These are phyloP conservation scores for Drosophila mauritiana DNA, from an alignment of 1,140 invertebrate genomes.

Conservation along the genomic window DNA sequence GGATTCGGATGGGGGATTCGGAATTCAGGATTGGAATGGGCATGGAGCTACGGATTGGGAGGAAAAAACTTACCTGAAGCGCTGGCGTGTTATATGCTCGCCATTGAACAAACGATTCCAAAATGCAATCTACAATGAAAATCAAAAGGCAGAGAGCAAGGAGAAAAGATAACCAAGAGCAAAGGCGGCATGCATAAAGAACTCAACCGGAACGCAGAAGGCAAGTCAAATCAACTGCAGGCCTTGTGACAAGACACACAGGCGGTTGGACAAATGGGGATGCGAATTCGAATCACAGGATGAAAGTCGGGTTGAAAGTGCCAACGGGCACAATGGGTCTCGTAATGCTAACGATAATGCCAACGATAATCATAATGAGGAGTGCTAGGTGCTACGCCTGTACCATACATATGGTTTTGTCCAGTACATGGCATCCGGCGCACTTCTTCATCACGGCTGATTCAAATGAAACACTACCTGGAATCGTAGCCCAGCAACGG, in stretches of 20 bases:
- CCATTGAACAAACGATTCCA: slow-evolving; percentile 84
- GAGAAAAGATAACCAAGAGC: slow-evolving; percentile 20
- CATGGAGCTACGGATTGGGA: background rate
- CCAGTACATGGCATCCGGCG: slow-evolving; percentile 12
- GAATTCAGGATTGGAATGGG: background rate
- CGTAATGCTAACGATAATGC: slow-evolving; percentile 40
- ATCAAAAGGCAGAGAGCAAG: slow-evolving; percentile 45
- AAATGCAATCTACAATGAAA: slow-evolving; percentile 79
- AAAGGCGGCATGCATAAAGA: slow-evolving; percentile 55
- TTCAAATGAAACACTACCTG: slow-evolving; percentile 80
- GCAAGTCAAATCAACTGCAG: slow-evolving; percentile 72
- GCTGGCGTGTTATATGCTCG: slow-evolving; percentile 73
- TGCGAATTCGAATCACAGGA: slow-evolving; percentile 9
- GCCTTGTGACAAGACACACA: slow-evolving; percentile 32
- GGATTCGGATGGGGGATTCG: background rate
- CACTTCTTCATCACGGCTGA: slow-evolving; percentile 23
- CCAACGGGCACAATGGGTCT: slow-evolving; percentile 29
- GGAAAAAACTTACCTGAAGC: slow-evolving; percentile 72
- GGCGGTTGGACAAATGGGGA: background rate
- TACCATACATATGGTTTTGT: background rate
- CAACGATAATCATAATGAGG: slow-evolving; percentile 79
- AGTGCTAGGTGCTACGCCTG: slow-evolving; percentile 43
- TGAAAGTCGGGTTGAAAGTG: slow-evolving; percentile 25
- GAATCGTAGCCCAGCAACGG: slow-evolving; percentile 85
- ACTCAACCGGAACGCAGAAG: slow-evolving; percentile 26